These are phyloP conservation scores for Parapristionchus giblindavisi DNA, from an alignment of 2,888 invertebrate species.

Conservation along the genomic window DNA sequence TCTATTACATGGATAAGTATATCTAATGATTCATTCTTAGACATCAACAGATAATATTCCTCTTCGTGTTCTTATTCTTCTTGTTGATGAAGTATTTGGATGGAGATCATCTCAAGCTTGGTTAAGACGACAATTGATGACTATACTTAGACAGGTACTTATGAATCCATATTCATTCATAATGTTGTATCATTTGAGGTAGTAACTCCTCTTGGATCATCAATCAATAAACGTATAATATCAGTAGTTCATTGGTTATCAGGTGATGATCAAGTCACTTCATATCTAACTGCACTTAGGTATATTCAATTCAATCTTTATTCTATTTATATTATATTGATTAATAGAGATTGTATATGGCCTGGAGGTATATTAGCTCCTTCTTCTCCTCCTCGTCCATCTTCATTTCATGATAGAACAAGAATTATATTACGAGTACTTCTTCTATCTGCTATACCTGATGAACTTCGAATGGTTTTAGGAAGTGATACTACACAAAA, in stretches of 20 bases:
- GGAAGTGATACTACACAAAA: conserved; percentile 75
- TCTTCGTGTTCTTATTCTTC: conserved; percentile 80
- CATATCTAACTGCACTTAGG: conserved; percentile 86
- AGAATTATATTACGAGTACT: conserved; percentile 86
- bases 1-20: background rate
- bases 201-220: conserved; percentile 83
- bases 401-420: conserved; percentile 78
- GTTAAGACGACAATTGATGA: conserved; percentile 81
- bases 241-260: conserved; percentile 87
- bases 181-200: no score
- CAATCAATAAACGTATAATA: conserved; percentile 85
- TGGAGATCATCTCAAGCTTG: conserved; percentile 83
- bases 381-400: conserved; percentile 74
- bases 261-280: conserved; percentile 86
- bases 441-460: conserved; percentile 84
- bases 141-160: conserved; percentile 22
- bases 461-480: conserved; percentile 87
- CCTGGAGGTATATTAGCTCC: conserved; percentile 75
- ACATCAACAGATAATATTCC: conserved; percentile 80
- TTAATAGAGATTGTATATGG: conserved; percentile 75
- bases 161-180: no score
- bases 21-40: background rate
- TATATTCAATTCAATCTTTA: conserved; percentile 69
- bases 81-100: conserved; percentile 84
- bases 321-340: background rate